phyloP scores from a whole-genome alignment of 2,113 vertebrate genomes.

The Vicugna pacos region DNA sequence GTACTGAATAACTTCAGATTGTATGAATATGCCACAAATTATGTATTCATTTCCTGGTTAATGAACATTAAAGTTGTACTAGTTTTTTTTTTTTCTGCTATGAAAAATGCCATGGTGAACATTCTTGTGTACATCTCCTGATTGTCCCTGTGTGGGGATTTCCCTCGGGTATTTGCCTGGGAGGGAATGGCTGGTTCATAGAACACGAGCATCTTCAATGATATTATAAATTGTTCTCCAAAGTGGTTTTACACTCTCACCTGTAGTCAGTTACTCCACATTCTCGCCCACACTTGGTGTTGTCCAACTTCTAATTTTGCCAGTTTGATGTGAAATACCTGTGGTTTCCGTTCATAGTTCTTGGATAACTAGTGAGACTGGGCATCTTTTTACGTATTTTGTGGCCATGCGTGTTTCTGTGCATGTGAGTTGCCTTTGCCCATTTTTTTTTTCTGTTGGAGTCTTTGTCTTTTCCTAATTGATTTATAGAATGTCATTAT shows the following conservation, averaged over 20 bases:
- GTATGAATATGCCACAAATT: not conserved
- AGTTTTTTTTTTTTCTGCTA: not conserved
- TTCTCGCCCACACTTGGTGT: not conserved
- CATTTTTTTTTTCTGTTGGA: not conserved
- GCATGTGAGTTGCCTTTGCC: not conserved
- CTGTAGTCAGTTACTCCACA: not conserved
- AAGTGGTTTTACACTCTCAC: not conserved
- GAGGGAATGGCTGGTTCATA: not conserved
- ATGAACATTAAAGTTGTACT: not conserved
- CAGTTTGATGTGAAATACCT: not conserved
- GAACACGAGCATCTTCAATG: not conserved
- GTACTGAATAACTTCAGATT: slow-evolving; percentile 4
- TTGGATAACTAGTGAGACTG: not conserved
- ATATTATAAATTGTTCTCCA: not conserved
- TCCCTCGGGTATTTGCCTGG: not conserved
- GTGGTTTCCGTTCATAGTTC: not conserved
- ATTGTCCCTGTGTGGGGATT: not conserved
- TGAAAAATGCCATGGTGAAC: not conserved
- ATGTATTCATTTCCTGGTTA: not conserved
- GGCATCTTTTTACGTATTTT: not conserved
- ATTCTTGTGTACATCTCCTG: not conserved
- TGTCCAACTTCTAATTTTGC: not conserved
- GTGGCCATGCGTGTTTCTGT: not conserved
- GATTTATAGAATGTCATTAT: not conserved
- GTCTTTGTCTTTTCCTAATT: slow-evolving; percentile 5